Base-by-base conservation (phyloP, 2,797 vertebrate genomes). In the Peromyscus aztecus region DNA sequence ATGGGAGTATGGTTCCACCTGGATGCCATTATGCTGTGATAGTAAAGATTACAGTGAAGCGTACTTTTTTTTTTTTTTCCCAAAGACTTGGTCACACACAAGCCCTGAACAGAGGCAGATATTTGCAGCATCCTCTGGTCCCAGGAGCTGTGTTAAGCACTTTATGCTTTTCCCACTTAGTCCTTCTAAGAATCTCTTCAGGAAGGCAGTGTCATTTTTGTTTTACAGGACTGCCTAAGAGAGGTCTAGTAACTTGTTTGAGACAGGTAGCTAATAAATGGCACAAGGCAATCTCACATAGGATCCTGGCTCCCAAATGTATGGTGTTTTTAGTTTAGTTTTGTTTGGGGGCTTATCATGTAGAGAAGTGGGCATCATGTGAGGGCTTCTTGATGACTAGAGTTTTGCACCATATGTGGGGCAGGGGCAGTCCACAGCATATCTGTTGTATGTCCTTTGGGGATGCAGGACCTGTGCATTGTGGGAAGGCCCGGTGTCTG, bases 1-100 rank as follows among this genome's bases (percentile, higher is more conserved):
- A 94, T 83, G 88, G 23, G 27, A 52, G 76, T 5, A 3, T 77
- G 63, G 90, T 95, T 93, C 88, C 92, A 90, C 96, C 96, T 97
- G 93, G 67, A 40, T 91, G 76, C 75, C 7, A 10, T 92, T 93
- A 4, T 77, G 76, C 89, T 78, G 6, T 73, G 82, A 57, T 63
- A 34, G 86, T 94, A 67, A 83, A 82, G 94, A 92, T 89, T 89
- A 40, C 23, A 52, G 24, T 0, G 0, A 84, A 75, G 71, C 10
- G 2, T 24, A 10, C 23, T 73, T 37, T 71, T 9, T 71, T 17
- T n/a, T 37, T 61, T 67, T 46, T 57, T 88, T 91, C 77, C 49
- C 6, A 59, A 65, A 88, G 71, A 40, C 43, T 73, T 59, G 40
- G 86, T 90, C 61, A 52, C 46, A 34, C 49, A 52, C 31, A 31